Evolutionary conservation across 2,797 vertebrate species (phyloP).

Genomic region (Emydoidea blandingii): DNA sequence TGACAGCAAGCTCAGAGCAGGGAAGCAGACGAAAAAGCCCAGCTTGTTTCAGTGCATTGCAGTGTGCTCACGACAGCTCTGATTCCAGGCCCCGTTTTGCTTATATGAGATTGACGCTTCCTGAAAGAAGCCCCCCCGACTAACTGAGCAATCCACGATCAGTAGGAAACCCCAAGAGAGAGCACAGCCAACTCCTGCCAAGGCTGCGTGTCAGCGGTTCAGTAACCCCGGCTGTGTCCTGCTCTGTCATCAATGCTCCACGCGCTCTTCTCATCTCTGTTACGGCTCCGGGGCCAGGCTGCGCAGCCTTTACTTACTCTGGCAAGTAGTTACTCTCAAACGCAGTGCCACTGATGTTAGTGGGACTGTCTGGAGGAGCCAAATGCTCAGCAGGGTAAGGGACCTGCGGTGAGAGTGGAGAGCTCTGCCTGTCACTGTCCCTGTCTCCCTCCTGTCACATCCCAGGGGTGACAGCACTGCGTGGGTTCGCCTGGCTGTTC

Average conservation of each 20-base stretch:
- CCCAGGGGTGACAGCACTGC: neutral
- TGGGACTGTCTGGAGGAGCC: neutral
- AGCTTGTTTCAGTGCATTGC: neutral
- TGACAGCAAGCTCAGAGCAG: rapidly evolving
- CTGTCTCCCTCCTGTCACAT: neutral
- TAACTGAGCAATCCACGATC: no score
- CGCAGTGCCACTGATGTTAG: neutral
- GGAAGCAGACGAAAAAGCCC: neutral
- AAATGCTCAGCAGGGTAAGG: no score
- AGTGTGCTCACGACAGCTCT: rapidly evolving
- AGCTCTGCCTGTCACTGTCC: no score
- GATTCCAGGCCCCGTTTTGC: rapidly evolving
- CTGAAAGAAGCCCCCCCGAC: neutral
- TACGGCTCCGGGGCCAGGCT: neutral
- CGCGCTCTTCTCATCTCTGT: neutral
- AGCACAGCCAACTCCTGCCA: neutral
- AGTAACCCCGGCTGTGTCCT: neutral
- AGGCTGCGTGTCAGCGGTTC: neutral
- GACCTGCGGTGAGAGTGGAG: no score
- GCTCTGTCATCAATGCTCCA: neutral
- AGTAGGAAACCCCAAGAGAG: neutral
- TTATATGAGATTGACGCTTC: neutral
- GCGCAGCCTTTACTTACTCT: neutral
- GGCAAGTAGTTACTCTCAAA: neutral
- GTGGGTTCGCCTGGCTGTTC: neutral